Evolutionary conservation across 2,797 vertebrate species (phyloP).

Genomic region (Masticophis lateralis): DNA sequence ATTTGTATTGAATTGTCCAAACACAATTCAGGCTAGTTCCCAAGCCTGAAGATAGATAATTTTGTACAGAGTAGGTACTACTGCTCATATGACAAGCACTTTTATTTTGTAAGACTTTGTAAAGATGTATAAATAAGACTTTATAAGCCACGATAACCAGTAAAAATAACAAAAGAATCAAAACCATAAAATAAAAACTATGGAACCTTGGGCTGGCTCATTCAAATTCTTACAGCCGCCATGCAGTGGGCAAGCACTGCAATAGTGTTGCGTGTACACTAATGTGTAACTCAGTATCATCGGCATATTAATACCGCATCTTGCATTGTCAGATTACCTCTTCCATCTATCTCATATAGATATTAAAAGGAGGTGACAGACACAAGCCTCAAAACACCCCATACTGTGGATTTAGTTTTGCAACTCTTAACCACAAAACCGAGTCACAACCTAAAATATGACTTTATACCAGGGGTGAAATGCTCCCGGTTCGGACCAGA

Average conservation of each 20-base stretch:
- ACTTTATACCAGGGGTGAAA: not conserved
- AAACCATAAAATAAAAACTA: not conserved
- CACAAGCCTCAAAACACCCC: not conserved
- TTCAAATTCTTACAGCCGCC: not conserved
- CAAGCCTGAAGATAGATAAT: not conserved
- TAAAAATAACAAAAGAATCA: not conserved
- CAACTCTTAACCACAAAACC: not conserved
- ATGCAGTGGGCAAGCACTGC: not conserved
- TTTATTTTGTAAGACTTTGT: not conserved
- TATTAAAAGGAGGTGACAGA: not conserved
- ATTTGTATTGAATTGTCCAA: too few relatives aligned
- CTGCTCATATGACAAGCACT: not conserved
- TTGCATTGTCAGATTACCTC: not conserved
- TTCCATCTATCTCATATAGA: not conserved
- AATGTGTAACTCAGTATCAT: not conserved
- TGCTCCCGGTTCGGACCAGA: too few relatives aligned
- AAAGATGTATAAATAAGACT: not conserved
- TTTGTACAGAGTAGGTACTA: not conserved
- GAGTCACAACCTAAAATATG: not conserved
- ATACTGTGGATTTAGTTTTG: not conserved
- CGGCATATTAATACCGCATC: not conserved
- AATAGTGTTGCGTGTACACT: not conserved
- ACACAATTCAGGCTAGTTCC: not conserved
- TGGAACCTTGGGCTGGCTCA: not conserved
- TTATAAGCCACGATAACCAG: not conserved